Conservation (phyloP, 2,113 vertebrate species). For the Amia ocellicauda region DNA sequence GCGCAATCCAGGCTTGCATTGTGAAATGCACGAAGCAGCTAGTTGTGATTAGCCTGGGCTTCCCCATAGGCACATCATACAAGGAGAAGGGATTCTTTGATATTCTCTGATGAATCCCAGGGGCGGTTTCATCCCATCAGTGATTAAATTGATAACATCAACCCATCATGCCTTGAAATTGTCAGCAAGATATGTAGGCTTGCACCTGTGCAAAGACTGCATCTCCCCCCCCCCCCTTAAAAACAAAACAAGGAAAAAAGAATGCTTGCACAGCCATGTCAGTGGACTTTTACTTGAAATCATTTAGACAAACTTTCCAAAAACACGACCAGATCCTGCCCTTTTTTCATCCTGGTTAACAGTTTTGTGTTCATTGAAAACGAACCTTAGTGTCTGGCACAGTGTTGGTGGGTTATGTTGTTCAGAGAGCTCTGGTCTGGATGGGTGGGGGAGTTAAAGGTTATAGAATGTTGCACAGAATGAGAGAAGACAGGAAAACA, state of each 20-base stretch:
- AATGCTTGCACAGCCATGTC: conserved; percentile 10
- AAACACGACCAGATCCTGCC: no score
- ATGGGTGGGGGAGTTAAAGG: no score
- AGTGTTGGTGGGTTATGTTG: no score
- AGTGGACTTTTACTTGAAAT: conserved; percentile 19
- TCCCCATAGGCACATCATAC: conserved; percentile 8
- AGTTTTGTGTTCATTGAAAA: no score
- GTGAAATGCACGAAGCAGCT: neutral
- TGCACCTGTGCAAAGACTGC: conserved; percentile 3
- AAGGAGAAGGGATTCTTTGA: neutral
- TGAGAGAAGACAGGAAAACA: no score
- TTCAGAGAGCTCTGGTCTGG: no score
- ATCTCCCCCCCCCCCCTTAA: no score
- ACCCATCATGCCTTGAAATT: neutral
- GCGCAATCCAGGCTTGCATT: neutral
- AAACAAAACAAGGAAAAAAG: conserved; percentile 16
- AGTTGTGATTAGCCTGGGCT: neutral
- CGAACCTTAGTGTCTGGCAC: no score
- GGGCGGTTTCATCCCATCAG: conserved; percentile 24
- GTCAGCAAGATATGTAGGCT: conserved; percentile 19
- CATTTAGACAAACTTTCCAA: no score
- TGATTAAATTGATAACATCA: conserved; percentile 27
- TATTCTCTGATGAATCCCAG: conserved; percentile 18
- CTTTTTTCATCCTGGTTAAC: no score
- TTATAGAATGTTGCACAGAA: no score